These are phyloP conservation scores for Notocelia uddmanniana DNA, from an alignment of 2,888 invertebrate genomes.

Conservation along the genomic window DNA sequence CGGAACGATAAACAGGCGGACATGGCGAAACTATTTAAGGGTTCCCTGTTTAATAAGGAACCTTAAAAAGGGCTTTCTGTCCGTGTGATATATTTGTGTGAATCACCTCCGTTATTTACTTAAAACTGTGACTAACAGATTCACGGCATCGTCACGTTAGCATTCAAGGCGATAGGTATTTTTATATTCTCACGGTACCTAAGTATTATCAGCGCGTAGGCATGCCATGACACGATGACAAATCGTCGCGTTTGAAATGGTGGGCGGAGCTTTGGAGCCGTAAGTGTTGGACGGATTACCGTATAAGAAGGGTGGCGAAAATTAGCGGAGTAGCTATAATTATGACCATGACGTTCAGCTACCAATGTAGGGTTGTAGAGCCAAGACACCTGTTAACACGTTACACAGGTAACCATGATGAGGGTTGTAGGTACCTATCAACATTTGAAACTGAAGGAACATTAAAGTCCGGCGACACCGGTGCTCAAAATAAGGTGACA, in stretches of 20 bases:
- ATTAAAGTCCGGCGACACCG: too few species aligned
- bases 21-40: too few species aligned
- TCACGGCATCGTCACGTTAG: constrained; percentile 39
- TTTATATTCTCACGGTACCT: constrained; percentile 34
- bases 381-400: too few species aligned
- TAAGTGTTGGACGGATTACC: constrained; percentile 17
- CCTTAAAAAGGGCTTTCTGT: not conserved
- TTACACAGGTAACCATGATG: too few species aligned
- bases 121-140: constrained; percentile 32
- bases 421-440: too few species aligned
- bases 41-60: not conserved
- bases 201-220: constrained; percentile 61
- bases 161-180: constrained; percentile 48
- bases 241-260: constrained; percentile 66
- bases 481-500: too few species aligned
- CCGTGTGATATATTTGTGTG: constrained; percentile 5
- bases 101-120: constrained; percentile 33
- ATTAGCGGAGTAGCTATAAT: not conserved
- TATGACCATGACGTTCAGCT: not conserved
- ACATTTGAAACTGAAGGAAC: too few species aligned
- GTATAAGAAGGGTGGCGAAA: constrained; percentile 23
- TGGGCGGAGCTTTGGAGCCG: constrained; percentile 51
- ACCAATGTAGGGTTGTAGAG: too few species aligned
- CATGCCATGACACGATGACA: constrained; percentile 71
- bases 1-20: too few species aligned